A percentile compares a stretch with the other conserved stretches of the same genome.
Conservation (phyloP, 2,113 vertebrate species). For the Ursus arctos region DNA sequence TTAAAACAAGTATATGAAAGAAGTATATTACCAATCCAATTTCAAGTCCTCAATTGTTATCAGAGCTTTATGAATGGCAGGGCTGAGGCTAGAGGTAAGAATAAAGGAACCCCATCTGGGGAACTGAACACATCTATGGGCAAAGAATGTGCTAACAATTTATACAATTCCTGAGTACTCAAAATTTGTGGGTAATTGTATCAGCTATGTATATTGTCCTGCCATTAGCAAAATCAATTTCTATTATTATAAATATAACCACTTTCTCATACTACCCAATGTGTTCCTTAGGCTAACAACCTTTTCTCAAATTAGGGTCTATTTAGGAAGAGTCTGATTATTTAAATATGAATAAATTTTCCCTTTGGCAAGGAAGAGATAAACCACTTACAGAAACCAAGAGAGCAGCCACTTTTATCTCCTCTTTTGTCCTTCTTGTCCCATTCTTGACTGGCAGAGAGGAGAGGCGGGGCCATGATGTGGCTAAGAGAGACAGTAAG, state of each 20-base stretch:
- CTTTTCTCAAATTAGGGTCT: not conserved
- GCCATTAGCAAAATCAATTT: not conserved
- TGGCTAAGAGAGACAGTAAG: not conserved
- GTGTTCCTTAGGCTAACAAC: not conserved
- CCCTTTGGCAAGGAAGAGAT: conserved; percentile 1
- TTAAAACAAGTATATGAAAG: not conserved
- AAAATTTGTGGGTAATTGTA: not conserved
- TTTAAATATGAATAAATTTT: conserved; percentile 14
- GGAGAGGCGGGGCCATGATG: not conserved
- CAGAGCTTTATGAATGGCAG: not conserved
- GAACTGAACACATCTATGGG: not conserved
- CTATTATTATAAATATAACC: not conserved
- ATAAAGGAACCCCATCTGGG: not conserved
- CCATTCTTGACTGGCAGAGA: not conserved
- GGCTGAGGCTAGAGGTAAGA: not conserved
- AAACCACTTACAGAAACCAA: conserved; percentile 46
- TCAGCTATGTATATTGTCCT: not conserved
- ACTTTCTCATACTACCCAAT: not conserved
- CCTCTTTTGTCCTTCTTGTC: not conserved
- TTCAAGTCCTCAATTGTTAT: not conserved
- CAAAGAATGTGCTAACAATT: not conserved
- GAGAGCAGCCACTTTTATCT: not conserved
- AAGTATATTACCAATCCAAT: not conserved
- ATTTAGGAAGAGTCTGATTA: not conserved
- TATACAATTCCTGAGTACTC: conserved; percentile 6